Percentiles rank a stretch among this genome's conserved stretches.
Conservation (phyloP, 2,113 vertebrate genomes). For the Ascaphus truei region DNA sequence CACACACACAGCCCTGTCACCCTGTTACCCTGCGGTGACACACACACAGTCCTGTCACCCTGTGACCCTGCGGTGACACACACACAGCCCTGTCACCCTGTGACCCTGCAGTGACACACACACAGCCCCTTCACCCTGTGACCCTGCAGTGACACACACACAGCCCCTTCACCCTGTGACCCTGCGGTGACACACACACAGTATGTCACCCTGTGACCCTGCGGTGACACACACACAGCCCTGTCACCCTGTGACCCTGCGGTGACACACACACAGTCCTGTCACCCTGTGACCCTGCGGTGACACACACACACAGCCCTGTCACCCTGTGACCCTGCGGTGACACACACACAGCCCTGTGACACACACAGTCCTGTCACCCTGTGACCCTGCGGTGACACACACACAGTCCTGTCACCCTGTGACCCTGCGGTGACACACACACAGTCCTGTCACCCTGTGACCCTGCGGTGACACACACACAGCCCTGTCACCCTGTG, state of each 20-base stretch:
- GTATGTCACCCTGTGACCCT: background rate
- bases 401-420: background rate
- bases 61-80: background rate
- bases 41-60: background rate
- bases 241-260: background rate
- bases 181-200: background rate
- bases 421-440: background rate
- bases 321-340: background rate
- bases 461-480: background rate
- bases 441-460: background rate
- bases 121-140: background rate
- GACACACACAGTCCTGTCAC: slow-evolving; percentile 33
- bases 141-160: background rate
- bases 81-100: background rate
- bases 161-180: background rate
- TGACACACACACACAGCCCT: background rate
- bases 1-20: background rate
- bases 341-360: slow-evolving; percentile 33
- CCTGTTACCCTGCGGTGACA: background rate
- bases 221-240: background rate
- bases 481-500: background rate
- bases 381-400: background rate
- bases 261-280: background rate
- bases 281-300: background rate
- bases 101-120: background rate